Percentiles rank a stretch among this genome's conserved stretches.
Evolutionary conservation across 2,888 invertebrate genomes (phyloP).

Genomic region (Halictus ligatus): DNA sequence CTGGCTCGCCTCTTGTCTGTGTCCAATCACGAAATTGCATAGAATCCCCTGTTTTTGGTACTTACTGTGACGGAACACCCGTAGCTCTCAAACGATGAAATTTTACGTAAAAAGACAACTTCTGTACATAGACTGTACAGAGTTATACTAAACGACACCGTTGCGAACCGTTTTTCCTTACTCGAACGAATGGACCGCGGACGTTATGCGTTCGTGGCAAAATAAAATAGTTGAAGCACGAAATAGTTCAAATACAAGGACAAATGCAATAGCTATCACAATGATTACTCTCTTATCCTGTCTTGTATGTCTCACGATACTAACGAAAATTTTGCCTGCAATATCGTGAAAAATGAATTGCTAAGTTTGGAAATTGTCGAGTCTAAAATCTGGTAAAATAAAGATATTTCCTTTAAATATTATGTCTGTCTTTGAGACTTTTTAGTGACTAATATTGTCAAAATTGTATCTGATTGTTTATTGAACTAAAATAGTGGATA

Average conservation of each 20-base stretch:
- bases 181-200: too few species aligned
- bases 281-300: neutral
- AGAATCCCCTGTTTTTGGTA: neutral
- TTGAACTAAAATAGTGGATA: neutral
- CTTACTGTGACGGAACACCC: neutral
- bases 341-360: neutral
- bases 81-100: neutral
- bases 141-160: neutral
- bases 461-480: too few species aligned
- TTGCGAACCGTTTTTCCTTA: neutral
- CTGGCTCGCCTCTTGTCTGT: neutral
- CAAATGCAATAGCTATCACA: neutral
- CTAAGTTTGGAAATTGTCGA: neutral
- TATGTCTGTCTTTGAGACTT: too few species aligned
- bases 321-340: too few species aligned
- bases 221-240: neutral
- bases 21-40: slow-evolving; percentile 15
- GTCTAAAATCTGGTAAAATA: neutral
- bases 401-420: too few species aligned
- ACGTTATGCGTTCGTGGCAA: too few species aligned
- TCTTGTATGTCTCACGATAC: neutral
- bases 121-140: neutral
- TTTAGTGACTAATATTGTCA: too few species aligned
- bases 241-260: neutral
- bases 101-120: neutral